Evolutionary conservation across 1,140 invertebrate genomes (phyloP), one percentile per base, ranked within the genome.

Genomic region (Zelostemma sp.): DNA sequence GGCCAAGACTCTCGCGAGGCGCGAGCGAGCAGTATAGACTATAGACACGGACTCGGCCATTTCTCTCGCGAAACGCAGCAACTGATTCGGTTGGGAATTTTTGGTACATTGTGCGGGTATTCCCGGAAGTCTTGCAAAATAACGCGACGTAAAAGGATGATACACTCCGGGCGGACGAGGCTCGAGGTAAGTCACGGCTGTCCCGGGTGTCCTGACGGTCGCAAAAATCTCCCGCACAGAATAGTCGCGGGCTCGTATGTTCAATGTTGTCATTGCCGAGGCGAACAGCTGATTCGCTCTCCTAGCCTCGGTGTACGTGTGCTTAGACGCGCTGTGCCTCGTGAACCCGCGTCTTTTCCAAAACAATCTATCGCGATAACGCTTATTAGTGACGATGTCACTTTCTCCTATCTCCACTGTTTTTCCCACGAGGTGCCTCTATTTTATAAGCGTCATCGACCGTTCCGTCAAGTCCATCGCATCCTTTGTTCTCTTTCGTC

Each of bases 121-220:
- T 78, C 82, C 83, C 82, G 81, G 76, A 79, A 83, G 68, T 76
- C 75, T 76, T 78, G 77, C 83, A 85, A 85, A 84, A 85, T 85
- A 85, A 86, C 82, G 83, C 84, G 82, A 81, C 84, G 84, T 79
- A 85, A 86, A 85, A 86, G 84, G 83, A 86, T 86, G 84, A 86
- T 86, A 83, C 84, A 85, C 78, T 84, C 83, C 81, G 84, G 83
- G 78, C 84, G 84, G 47, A 84, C 84, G 75, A 84, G 83, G 81
- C 84, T 84, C 82, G 83, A 85, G 84, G 84, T 85, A 85, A 83
- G 80, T 80, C 68, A 63, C 58, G 51, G 55, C 58, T 57, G 62
- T 58, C 53, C 62, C 61, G 64, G 47, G 56, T 53, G 64, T 58
- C 54, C 38, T 61, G 12, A 57, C 33, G 45, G 21, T 57, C 19